Percentiles rank a stretch among this genome's conserved stretches.
phyloP scores from a whole-genome alignment of 2,888 invertebrate genomes.

The Lasioglossum lativentre region DNA sequence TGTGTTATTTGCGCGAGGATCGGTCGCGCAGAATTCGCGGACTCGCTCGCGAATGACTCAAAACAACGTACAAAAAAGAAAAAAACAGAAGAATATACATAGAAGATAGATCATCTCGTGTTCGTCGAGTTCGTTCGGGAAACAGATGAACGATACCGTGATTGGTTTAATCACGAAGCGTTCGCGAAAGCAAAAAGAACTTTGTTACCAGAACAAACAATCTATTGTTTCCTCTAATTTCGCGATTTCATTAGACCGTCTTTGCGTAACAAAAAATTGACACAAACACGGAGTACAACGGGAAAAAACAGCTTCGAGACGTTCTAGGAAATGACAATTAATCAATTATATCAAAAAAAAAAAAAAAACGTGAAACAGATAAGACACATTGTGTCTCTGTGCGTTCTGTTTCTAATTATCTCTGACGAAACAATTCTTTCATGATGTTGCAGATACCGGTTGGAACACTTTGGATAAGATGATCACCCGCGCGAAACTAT shows the following conservation, averaged over 20 bases:
- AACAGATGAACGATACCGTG: neutral
- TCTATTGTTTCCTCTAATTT: neutral
- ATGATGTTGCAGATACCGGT: conserved; percentile 39
- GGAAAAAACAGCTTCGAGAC: neutral
- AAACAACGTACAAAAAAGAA: neutral
- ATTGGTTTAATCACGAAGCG: neutral
- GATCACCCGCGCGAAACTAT: conserved; percentile 77
- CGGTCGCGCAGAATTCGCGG: neutral
- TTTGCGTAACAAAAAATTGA: neutral
- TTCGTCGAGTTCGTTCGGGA: neutral
- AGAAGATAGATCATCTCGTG: neutral
- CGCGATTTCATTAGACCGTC: neutral
- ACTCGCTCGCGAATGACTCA: neutral
- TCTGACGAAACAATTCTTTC: neutral
- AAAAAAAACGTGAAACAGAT: neutral
- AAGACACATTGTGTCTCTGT: neutral
- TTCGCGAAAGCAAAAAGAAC: neutral
- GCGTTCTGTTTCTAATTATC: neutral
- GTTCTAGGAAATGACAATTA: neutral
- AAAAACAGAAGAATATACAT: neutral
- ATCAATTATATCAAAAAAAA: neutral
- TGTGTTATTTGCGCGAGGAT: neutral
- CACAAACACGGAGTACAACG: neutral
- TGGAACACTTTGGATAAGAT: conserved; percentile 53
- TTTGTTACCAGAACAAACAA: neutral